Conservation (phyloP, 53 echinoderm and acorn worm species). For the Mesocentrotus franciscanus region DNA sequence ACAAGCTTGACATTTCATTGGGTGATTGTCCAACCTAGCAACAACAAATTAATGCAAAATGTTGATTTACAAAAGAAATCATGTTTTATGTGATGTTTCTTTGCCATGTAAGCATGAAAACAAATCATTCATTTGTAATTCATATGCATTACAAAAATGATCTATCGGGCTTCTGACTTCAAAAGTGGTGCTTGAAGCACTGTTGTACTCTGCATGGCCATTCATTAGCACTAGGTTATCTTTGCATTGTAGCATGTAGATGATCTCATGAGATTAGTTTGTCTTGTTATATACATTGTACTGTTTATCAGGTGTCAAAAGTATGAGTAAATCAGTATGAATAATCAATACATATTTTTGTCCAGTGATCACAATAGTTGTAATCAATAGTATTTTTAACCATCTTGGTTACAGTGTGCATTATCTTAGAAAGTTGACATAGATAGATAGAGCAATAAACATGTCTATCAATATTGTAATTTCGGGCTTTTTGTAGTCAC, state of each 20-base stretch:
- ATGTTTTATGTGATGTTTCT: no score
- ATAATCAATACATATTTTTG: not conserved
- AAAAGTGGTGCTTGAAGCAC: not conserved
- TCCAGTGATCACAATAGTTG: not conserved
- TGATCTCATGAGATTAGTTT: not conserved
- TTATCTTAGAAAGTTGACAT: not conserved
- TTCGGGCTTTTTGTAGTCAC: not conserved
- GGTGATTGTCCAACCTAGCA: no score
- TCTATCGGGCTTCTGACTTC: no score
- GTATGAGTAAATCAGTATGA: not conserved
- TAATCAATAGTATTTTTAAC: not conserved
- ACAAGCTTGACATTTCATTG: no score
- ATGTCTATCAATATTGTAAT: not conserved
- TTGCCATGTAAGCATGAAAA: no score
- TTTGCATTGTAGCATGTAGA: not conserved
- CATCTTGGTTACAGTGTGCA: not conserved
- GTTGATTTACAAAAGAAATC: no score
- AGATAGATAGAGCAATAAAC: not conserved
- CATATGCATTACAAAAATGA: no score
- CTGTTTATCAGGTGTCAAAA: not conserved
- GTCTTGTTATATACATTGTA: not conserved
- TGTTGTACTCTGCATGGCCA: not conserved
- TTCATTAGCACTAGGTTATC: not conserved
- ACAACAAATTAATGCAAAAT: no score
- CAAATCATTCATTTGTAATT: no score